phyloP scores from a whole-genome alignment of 2,113 vertebrate genomes.

The Pungitius pungitius region DNA sequence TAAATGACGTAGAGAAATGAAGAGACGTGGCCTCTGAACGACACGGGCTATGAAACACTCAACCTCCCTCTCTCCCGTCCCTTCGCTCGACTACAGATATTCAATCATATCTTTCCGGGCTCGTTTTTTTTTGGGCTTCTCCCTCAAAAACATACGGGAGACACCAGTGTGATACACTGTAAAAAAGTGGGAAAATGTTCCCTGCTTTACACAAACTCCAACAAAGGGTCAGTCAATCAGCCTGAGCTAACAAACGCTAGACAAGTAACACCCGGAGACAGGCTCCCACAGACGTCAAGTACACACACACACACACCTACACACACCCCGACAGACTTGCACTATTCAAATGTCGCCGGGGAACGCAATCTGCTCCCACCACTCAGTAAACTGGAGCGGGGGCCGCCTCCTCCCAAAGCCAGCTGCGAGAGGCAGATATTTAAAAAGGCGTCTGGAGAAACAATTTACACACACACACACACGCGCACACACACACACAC shows the following conservation, averaged over 20 bases:
- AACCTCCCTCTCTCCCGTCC: too few relatives aligned
- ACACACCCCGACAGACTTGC: neutral
- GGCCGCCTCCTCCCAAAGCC: conserved; percentile 45
- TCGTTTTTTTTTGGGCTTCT: neutral
- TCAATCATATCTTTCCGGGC: neutral
- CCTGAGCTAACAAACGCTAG: neutral
- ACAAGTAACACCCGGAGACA: neutral
- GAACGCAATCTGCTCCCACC: conserved; percentile 58
- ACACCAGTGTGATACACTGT: neutral
- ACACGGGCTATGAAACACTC: neutral
- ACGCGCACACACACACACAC: conserved; percentile 33
- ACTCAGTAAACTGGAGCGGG: conserved; percentile 21
- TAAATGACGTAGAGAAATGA: too few relatives aligned
- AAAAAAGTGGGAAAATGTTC: neutral
- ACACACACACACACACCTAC: neutral
- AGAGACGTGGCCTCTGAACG: neutral
- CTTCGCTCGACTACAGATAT: neutral
- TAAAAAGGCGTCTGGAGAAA: conserved; percentile 35
- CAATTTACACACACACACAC: conserved; percentile 41
- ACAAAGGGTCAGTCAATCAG: neutral
- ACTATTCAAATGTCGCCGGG: conserved; percentile 62
- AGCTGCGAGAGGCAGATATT: conserved; percentile 37
- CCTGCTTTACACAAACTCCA: neutral
- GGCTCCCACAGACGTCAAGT: conserved; percentile 1
- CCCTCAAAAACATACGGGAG: neutral